Evolutionary conservation across 1,140 invertebrate genomes (phyloP).

Genomic region (Dolichoris vasculosae): DNA sequence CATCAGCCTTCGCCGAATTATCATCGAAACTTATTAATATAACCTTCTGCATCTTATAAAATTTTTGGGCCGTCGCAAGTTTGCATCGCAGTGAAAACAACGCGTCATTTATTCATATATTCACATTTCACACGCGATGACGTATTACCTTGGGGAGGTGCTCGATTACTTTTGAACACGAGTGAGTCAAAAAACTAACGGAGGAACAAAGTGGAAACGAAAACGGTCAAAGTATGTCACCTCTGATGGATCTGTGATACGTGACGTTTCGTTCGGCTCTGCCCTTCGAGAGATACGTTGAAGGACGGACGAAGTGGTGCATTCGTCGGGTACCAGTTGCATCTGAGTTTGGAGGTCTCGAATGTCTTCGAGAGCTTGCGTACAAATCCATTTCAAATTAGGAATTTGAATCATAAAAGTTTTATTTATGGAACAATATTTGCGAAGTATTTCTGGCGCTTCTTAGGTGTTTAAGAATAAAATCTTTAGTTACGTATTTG

Average conservation of each 20-base stretch:
- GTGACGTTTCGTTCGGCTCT: neutral
- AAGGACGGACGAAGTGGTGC: neutral
- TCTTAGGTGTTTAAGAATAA: neutral
- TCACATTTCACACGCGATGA: neutral
- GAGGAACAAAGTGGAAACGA: neutral
- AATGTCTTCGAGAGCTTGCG: neutral
- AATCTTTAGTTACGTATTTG: neutral
- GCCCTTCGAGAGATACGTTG: slow-evolving; percentile 18
- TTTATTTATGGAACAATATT: neutral
- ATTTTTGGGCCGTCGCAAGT: neutral
- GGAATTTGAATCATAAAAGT: neutral
- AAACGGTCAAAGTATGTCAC: slow-evolving; percentile 1
- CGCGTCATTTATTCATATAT: neutral
- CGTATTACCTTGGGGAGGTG: neutral
- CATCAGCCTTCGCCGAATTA: neutral
- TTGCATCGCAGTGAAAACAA: neutral
- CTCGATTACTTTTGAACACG: slow-evolving; percentile 12
- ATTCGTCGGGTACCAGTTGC: neutral
- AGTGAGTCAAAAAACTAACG: slow-evolving; percentile 37
- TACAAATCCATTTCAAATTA: neutral
- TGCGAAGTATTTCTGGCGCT: neutral
- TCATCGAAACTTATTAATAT: neutral
- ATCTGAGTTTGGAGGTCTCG: neutral
- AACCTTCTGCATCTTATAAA: neutral
- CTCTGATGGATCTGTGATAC: neutral